These are phyloP conservation scores for Macquaria ambigua DNA, from an alignment of 2,113 vertebrate genomes.

Conservation along the genomic window DNA sequence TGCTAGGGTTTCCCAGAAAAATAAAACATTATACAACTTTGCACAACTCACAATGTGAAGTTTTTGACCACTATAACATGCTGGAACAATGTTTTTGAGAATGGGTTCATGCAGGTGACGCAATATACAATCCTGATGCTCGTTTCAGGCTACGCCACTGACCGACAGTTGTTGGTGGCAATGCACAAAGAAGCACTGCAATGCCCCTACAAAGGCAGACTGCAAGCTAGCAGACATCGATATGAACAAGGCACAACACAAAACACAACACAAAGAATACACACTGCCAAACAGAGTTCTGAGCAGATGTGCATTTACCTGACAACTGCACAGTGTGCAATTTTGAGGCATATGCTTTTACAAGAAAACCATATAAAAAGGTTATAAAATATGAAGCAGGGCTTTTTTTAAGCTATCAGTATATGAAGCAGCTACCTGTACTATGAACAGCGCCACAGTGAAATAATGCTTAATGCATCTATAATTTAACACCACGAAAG, in stretches of 20 bases:
- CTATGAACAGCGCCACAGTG: slow-evolving; percentile 14
- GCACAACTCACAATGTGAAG: not conserved
- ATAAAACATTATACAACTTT: not conserved
- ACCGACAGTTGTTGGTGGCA: not conserved
- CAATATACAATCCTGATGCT: not conserved
- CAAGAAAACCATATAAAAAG: not conserved
- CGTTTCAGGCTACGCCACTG: not conserved
- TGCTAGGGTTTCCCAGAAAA: not conserved
- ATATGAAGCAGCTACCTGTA: slow-evolving; percentile 23
- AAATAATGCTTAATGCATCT: slow-evolving; percentile 24
- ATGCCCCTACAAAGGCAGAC: not conserved
- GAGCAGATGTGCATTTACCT: slow-evolving; percentile 3
- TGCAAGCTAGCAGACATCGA: not conserved
- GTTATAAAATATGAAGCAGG: slow-evolving; percentile 40
- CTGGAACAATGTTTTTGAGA: not conserved
- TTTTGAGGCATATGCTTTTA: slow-evolving; percentile 10
- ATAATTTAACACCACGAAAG: slow-evolving; percentile 48
- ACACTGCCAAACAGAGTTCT: not conserved
- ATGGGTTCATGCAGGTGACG: not conserved
- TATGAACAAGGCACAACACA: not conserved
- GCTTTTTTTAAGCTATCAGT: slow-evolving; percentile 3
- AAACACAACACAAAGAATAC: no score
- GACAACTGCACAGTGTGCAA: not conserved
- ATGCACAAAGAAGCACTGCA: not conserved
- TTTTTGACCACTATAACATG: not conserved